A percentile compares a stretch with the other conserved stretches of the same genome.
phyloP scores from a whole-genome alignment of 2,797 vertebrate genomes.

The Lates japonicus region DNA sequence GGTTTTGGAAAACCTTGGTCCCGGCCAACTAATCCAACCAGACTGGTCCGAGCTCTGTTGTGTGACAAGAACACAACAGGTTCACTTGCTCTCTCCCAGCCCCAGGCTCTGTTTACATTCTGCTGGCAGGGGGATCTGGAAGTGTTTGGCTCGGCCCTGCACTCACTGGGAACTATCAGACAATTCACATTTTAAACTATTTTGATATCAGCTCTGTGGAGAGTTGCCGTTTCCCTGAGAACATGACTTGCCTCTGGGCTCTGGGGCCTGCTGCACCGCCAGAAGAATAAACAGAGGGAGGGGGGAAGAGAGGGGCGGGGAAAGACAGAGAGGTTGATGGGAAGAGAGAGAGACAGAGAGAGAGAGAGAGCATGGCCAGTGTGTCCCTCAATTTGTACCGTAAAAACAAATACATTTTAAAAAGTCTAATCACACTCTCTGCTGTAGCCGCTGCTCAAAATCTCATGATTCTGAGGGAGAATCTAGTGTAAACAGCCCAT shows the following conservation, averaged over 20 bases:
- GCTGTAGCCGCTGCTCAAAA: background rate
- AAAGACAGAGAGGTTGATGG: slow-evolving; percentile 36
- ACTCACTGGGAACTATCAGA: slow-evolving; percentile 86
- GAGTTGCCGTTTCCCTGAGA: slow-evolving; percentile 86
- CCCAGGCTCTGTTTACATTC: slow-evolving; percentile 79
- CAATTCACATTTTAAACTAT: slow-evolving; percentile 84
- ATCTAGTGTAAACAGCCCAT: slow-evolving; percentile 7
- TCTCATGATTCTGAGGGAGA: slow-evolving; percentile 24
- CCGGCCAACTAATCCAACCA: slow-evolving; percentile 24
- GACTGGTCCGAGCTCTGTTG: slow-evolving; percentile 21
- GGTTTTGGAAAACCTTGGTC: slow-evolving; percentile 27
- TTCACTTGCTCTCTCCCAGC: slow-evolving; percentile 59
- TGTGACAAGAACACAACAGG: slow-evolving; percentile 73
- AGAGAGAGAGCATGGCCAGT: background rate
- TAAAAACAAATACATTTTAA: slow-evolving; percentile 30
- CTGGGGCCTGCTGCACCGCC: slow-evolving; percentile 77
- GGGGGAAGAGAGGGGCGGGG: slow-evolving; percentile 55
- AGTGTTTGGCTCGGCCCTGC: slow-evolving; percentile 77
- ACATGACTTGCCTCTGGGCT: slow-evolving; percentile 80
- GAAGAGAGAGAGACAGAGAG: slow-evolving; percentile 47
- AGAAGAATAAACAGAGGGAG: slow-evolving; percentile 84
- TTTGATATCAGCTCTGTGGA: slow-evolving; percentile 86
- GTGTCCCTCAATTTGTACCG: slow-evolving; percentile 22
- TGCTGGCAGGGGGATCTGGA: slow-evolving; percentile 82
- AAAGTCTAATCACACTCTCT: slow-evolving; percentile 4